Percentiles rank a stretch among this genome's conserved stretches.
phyloP scores from a whole-genome alignment of 1,140 invertebrate genomes.

The Drosophila virilis region DNA sequence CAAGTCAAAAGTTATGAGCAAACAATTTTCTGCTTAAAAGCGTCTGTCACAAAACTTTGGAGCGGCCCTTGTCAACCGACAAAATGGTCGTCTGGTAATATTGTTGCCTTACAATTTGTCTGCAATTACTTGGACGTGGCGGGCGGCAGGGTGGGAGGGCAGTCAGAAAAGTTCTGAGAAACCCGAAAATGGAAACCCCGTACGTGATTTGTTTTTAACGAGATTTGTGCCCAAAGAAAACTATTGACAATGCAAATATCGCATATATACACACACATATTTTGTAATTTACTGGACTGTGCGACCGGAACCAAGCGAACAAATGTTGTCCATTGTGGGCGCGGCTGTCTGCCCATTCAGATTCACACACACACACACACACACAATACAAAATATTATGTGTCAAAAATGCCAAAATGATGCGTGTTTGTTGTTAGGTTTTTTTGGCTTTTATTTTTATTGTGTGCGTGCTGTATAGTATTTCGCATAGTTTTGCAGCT shows the following conservation, averaged over 20 bases:
- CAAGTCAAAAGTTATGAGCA: slow-evolving; percentile 74
- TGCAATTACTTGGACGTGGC: slow-evolving; percentile 55
- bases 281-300: slow-evolving; percentile 55
- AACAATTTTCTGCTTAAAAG: slow-evolving; percentile 82
- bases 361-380: slow-evolving; percentile 16
- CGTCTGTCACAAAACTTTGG: slow-evolving; percentile 77
- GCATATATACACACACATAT: slow-evolving; percentile 18
- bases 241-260: slow-evolving; percentile 80
- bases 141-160: slow-evolving; percentile 1
- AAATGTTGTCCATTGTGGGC: slow-evolving; percentile 58
- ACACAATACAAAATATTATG: slow-evolving; percentile 71
- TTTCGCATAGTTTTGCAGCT: slow-evolving; percentile 74
- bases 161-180: slow-evolving; percentile 50
- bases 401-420: slow-evolving; percentile 68
- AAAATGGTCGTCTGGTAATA: slow-evolving; percentile 49
- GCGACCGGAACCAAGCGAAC: slow-evolving; percentile 10
- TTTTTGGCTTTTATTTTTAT: slow-evolving; percentile 20
- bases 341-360: slow-evolving; percentile 34
- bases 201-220: slow-evolving; percentile 81
- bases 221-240: slow-evolving; percentile 61
- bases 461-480: slow-evolving; percentile 70
- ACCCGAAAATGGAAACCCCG: slow-evolving; percentile 28
- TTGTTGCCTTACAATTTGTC: slow-evolving; percentile 67
- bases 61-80: slow-evolving; percentile 62
- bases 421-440: slow-evolving; percentile 32